Base-by-base conservation (phyloP, 2,113 vertebrate species). In the Periophthalmodon schlosseri region DNA sequence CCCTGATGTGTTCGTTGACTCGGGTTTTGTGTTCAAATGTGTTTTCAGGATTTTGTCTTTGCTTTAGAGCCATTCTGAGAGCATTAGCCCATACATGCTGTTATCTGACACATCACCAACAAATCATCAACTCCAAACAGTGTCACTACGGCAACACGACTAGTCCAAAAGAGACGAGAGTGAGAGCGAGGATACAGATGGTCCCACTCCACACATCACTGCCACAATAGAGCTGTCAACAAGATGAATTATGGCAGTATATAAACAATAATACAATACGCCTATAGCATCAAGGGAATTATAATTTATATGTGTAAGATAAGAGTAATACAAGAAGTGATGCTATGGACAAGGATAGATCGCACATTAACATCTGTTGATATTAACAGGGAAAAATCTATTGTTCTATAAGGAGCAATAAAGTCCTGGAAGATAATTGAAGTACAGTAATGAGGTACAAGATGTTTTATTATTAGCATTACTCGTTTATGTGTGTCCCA, bases 211-310 rank as follows among this genome's bases (percentile, higher is more conserved):
- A 84, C 84, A 87, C 84, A 90, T 92, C 88, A 88, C 69, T 76
- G 68, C 80, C 77, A 88, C 83, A 86, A 84, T 82, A 76, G 79
- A 88, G 88, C 86, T 87, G 88, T 88, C 91, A 78, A 81, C 67
- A 80, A 84, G 80, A 91, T 89, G 84, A 91, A 89, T 86, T 88
- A 87, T 79, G 78, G 82, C 68, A 69, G 84, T 77, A 83, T 78
- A 74, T 79, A 86, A 87, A 90, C 84, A 92, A 90, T 91, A 92
- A 84, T 57, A 75, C 54, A 87, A 75, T 84, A 69, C 66, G 78
- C 80, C 83, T 68, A 67, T 75, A 87, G 85, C 76, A 39, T 68
- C 61, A 60, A 86, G 75, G 78, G 15, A 86, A 88, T 86, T 79
- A 84, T 20, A 76, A 80, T 70, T 73, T 64, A 72, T 68, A 77